phyloP scores from a whole-genome alignment of 2,113 vertebrate species.

The Lepidothrix coronata region DNA sequence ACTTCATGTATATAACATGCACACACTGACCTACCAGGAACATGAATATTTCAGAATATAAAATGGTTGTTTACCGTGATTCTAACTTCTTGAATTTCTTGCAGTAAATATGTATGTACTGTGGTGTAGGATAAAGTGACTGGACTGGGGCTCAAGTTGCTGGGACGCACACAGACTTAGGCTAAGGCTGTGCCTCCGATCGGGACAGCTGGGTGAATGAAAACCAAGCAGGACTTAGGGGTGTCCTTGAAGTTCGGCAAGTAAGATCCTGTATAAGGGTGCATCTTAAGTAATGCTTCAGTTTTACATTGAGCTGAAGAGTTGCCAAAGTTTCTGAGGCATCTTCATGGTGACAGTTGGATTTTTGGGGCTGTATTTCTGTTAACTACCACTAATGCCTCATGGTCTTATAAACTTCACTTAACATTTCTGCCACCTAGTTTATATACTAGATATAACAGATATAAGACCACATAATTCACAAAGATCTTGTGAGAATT shows the following conservation, averaged over 20 bases:
- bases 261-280: background rate
- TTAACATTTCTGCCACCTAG: background rate
- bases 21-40: background rate
- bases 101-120: background rate
- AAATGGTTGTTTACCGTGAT: background rate
- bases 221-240: background rate
- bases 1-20: accelerated
- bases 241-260: background rate
- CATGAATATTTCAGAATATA: background rate
- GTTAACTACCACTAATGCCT: background rate
- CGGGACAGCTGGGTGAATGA: background rate
- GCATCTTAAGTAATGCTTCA: background rate
- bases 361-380: background rate
- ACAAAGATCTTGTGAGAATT: background rate
- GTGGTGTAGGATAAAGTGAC: background rate
- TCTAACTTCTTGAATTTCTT: background rate
- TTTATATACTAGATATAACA: background rate
- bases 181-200: background rate
- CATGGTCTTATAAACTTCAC: background rate
- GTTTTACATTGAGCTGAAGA: background rate
- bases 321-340: background rate
- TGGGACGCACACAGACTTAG: background rate
- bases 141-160: background rate
- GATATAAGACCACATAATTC: background rate
- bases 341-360: background rate